Evolutionary conservation across 2,113 vertebrate genomes (phyloP).

Genomic region (Leucoraja erinaceus): DNA sequence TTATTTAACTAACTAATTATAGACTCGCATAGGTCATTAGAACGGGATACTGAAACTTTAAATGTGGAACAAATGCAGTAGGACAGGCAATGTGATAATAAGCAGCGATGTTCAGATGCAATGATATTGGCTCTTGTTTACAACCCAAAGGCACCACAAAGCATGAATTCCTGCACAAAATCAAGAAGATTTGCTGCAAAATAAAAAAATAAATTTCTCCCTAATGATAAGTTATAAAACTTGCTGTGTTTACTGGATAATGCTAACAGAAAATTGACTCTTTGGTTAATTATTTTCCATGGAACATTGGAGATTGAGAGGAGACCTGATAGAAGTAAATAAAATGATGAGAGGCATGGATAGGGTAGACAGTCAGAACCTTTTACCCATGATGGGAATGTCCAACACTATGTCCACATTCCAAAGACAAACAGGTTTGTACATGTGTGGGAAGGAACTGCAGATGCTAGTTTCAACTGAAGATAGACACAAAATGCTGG

Average conservation of each 20-base stretch:
- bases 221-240: not conserved
- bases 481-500: too few relatives aligned
- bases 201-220: not conserved
- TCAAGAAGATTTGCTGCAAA: too few relatives aligned
- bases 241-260: not conserved
- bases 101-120: not conserved
- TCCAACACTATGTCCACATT: too few relatives aligned
- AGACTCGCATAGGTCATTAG: slow-evolving; percentile 4
- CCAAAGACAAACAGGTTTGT: too few relatives aligned
- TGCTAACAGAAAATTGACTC: not conserved
- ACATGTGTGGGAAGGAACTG: too few relatives aligned
- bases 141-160: not conserved
- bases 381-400: too few relatives aligned
- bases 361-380: too few relatives aligned
- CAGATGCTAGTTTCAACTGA: too few relatives aligned
- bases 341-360: too few relatives aligned
- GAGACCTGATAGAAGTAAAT: too few relatives aligned
- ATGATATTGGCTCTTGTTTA: not conserved
- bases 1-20: slow-evolving; percentile 29
- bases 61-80: not conserved
- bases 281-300: not conserved
- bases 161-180: not conserved
- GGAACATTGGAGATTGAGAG: too few relatives aligned
- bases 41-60: not conserved
- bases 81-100: not conserved